Percentiles rank a stretch among this genome's conserved stretches.
Conservation (phyloP, 2,797 vertebrate genomes). For the Otolemur crassicaudatus region DNA sequence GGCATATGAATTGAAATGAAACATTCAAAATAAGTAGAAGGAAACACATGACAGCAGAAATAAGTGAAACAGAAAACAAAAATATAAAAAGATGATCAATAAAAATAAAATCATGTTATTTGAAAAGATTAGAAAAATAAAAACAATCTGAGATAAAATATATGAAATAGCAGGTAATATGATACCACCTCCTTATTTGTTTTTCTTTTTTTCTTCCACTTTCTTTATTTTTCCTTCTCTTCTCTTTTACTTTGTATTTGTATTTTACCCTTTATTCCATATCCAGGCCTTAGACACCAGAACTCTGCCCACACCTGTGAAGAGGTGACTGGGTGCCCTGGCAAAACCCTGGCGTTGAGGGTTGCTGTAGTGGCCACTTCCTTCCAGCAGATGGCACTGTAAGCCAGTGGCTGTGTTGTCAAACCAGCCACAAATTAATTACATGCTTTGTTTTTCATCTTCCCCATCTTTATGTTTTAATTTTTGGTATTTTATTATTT, state of each 20-base stretch:
- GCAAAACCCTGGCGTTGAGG: not conserved
- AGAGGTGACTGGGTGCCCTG: not conserved
- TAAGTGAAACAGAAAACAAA: not conserved
- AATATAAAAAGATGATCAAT: not conserved
- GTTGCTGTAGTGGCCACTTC: not conserved
- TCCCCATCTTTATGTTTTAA: not conserved
- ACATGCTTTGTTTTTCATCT: not conserved
- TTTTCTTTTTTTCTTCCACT: not conserved
- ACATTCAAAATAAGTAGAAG: not conserved
- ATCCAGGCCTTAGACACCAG: not conserved
- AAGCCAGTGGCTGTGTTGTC: not conserved
- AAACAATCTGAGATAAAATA: not conserved
- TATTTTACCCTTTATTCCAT: not conserved
- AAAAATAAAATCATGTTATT: not conserved
- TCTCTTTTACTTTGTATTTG: not conserved
- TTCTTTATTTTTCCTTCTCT: not conserved
- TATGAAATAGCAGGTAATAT: not conserved
- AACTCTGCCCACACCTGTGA: not conserved
- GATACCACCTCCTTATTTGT: not conserved
- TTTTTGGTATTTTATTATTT: slow-evolving; percentile 15
- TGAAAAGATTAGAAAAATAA: not conserved
- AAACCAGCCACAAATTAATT: not conserved
- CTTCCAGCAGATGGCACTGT: slow-evolving; percentile 62
- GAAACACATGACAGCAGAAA: not conserved
- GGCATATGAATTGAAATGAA: not conserved